phyloP scores from a whole-genome alignment of 2,113 vertebrate species.

The Vombatus ursinus region DNA sequence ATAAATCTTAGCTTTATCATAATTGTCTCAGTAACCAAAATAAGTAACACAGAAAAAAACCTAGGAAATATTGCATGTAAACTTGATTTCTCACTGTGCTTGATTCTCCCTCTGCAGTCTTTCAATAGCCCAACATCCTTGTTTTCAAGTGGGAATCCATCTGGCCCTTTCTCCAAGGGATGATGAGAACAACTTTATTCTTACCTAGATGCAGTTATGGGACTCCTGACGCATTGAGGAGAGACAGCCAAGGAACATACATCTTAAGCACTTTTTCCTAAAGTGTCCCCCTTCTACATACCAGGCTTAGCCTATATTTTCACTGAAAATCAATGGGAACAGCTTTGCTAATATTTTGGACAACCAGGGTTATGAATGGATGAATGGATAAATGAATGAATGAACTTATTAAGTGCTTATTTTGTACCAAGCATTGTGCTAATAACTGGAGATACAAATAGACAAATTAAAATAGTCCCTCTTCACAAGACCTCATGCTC shows the following conservation, averaged over 20 bases:
- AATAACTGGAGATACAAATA: background rate
- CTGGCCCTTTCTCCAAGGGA: background rate
- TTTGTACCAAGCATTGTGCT: background rate
- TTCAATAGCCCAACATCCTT: background rate
- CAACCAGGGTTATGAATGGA: background rate
- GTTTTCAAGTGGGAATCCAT: background rate
- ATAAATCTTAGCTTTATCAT: slow-evolving; percentile 38
- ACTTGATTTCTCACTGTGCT: background rate
- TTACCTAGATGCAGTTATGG: background rate
- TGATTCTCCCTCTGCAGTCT: background rate
- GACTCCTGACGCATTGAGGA: background rate
- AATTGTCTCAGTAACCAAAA: slow-evolving; percentile 25
- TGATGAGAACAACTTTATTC: background rate
- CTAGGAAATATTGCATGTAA: background rate
- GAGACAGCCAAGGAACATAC: background rate
- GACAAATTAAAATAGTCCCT: background rate
- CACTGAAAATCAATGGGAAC: background rate
- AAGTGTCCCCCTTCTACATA: background rate
- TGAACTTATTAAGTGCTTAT: background rate
- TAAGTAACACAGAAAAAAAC: slow-evolving; percentile 15
- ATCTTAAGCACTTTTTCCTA: background rate
- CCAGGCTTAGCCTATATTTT: background rate
- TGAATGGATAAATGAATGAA: background rate
- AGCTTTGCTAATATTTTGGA: background rate
- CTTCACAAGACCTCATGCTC: background rate